A percentile compares a stretch with the other conserved stretches of the same genome.
Evolutionary conservation across 2,113 vertebrate genomes (phyloP).

Genomic region (Cercocebus atys): DNA sequence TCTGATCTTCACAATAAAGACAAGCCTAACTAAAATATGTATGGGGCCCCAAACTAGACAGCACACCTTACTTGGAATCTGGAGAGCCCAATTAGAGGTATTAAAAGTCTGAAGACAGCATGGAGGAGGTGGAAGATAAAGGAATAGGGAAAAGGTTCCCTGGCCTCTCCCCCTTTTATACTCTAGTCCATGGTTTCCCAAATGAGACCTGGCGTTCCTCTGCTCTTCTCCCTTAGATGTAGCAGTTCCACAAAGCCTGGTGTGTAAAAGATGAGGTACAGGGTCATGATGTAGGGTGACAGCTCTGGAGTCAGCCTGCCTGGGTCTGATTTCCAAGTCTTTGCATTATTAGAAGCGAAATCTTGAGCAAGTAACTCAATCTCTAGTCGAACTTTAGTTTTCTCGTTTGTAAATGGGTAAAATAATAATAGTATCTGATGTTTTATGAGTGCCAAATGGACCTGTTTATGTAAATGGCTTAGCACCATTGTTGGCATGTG

Average conservation of each 20-base stretch:
- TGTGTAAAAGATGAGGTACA: background rate
- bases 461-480: background rate
- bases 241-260: background rate
- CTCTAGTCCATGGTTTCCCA: background rate
- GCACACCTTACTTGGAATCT: background rate
- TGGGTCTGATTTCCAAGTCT: background rate
- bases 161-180: background rate
- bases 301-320: background rate
- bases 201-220: background rate
- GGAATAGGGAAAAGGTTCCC: background rate
- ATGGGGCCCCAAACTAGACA: background rate
- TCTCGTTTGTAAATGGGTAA: background rate
- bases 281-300: background rate
- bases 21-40: background rate
- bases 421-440: background rate
- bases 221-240: background rate
- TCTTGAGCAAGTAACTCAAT: background rate
- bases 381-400: background rate
- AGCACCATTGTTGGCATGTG: background rate
- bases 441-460: background rate
- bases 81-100: background rate
- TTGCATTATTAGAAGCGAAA: background rate
- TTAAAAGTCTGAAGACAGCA: background rate
- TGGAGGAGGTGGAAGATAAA: background rate
- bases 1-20: background rate